These are phyloP conservation scores for Platichthys flesus DNA, from an alignment of 2,113 vertebrate species.

Conservation along the genomic window DNA sequence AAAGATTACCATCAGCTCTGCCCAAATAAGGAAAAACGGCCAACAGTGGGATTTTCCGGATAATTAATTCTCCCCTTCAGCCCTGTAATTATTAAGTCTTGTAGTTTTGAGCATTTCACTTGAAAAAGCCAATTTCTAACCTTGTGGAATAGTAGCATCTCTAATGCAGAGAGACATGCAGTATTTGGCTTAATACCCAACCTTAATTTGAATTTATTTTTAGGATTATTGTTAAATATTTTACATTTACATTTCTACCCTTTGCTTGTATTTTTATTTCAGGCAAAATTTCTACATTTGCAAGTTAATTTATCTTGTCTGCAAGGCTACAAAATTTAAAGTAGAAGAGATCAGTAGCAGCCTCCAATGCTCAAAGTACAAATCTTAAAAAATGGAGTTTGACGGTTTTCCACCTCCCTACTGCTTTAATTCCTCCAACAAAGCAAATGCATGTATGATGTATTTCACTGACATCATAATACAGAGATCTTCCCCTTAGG, in stretches of 20 bases:
- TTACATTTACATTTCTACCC: no score
- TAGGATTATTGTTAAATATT: no score
- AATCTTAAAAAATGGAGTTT: not conserved
- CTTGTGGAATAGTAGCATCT: not conserved
- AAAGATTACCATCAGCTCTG: slow-evolving; percentile 28
- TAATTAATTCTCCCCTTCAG: slow-evolving; percentile 28
- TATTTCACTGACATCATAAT: no score
- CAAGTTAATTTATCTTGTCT: slow-evolving; percentile 14
- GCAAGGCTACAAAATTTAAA: slow-evolving; percentile 29
- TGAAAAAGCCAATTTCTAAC: not conserved
- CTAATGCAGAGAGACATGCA: not conserved
- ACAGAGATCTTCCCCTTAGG: no score
- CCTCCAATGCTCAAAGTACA: not conserved
- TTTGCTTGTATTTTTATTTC: no score
- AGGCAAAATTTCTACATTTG: not conserved
- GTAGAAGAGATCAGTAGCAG: slow-evolving; percentile 9
- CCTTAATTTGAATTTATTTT: no score
- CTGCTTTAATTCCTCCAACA: not conserved
- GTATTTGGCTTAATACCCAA: no score
- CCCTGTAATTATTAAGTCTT: slow-evolving; percentile 2
- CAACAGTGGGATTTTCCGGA: slow-evolving; percentile 7
- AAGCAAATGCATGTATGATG: not conserved
- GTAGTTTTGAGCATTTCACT: no score
- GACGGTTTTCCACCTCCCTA: not conserved
- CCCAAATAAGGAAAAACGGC: slow-evolving; percentile 11